These are phyloP conservation scores for Thinocorus orbignyianus DNA, from an alignment of 2,113 vertebrate genomes.

Conservation along the genomic window DNA sequence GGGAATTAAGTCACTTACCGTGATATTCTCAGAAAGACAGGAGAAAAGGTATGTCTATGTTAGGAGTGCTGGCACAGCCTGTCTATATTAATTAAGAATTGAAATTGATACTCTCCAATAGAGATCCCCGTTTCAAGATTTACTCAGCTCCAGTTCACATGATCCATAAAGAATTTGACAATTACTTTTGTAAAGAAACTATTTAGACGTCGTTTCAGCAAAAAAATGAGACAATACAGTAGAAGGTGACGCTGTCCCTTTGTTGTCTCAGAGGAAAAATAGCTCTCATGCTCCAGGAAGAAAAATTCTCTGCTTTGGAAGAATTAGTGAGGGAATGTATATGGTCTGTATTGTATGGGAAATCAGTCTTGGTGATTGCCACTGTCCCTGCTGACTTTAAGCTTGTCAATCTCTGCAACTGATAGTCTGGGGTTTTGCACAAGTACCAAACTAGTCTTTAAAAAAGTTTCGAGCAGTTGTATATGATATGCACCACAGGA, in stretches of 20 bases:
- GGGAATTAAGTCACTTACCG: not conserved
- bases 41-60: not conserved
- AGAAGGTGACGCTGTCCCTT: not conserved
- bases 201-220: not conserved
- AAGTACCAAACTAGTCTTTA: not conserved
- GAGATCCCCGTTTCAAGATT: not conserved
- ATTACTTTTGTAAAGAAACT: not conserved
- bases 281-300: not conserved
- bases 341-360: not conserved
- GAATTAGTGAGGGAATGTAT: not conserved
- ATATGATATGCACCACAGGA: not conserved
- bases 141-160: not conserved
- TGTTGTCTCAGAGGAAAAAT: not conserved
- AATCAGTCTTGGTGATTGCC: not conserved
- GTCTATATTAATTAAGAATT: not conserved
- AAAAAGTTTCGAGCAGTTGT: not conserved
- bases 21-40: not conserved
- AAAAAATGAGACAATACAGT: not conserved
- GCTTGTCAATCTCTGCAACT: not conserved
- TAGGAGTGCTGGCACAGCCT: not conserved
- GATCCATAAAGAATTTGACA: not conserved
- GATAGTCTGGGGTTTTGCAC: not conserved
- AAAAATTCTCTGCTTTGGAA: slow-evolving; percentile 11
- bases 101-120: not conserved
- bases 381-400: not conserved